These are phyloP conservation scores for Corythornis vintsioides DNA, from an alignment of 2,113 vertebrate species.

Conservation along the genomic window DNA sequence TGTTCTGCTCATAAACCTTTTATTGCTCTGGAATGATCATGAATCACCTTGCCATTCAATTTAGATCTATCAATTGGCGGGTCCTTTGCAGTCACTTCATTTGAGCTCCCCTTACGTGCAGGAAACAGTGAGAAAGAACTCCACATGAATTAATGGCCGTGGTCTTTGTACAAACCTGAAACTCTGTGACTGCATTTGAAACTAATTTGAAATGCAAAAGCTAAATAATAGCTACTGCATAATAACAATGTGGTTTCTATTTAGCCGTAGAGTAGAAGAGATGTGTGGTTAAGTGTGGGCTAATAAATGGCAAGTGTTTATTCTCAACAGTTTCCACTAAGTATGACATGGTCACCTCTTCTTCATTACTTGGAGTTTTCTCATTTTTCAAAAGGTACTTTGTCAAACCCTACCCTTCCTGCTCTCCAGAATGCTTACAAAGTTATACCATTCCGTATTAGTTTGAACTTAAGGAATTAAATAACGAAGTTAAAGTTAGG, in stretches of 20 bases:
- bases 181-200: background rate
- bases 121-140: background rate
- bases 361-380: background rate
- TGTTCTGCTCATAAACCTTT: background rate
- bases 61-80: background rate
- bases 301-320: background rate
- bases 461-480: background rate
- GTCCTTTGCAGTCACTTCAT: background rate
- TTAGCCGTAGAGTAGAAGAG: background rate
- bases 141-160: background rate
- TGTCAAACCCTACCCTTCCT: background rate
- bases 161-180: background rate
- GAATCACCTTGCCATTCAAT: rapidly evolving
- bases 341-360: background rate
- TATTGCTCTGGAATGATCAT: background rate
- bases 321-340: background rate
- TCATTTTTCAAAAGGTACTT: background rate
- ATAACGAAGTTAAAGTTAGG: background rate
- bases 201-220: background rate
- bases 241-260: background rate
- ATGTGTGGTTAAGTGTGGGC: background rate
- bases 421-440: background rate
- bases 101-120: background rate
- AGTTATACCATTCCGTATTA: background rate
- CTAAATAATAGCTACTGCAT: background rate